phyloP scores from a whole-genome alignment of 2,113 vertebrate species.

The Girardinichthys multiradiatus region DNA sequence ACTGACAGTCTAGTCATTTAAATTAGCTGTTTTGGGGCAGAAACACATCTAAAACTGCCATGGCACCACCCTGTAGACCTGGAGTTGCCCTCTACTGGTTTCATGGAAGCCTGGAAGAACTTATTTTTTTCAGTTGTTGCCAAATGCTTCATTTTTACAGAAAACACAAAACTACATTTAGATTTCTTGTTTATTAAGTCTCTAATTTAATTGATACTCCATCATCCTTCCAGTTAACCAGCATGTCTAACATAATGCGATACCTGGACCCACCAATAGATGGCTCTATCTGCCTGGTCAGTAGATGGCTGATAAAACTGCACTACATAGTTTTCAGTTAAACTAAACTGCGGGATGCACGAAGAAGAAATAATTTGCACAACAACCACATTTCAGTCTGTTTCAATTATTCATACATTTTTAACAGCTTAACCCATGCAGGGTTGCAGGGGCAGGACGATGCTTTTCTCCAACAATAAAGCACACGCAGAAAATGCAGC shows the following conservation, averaged over 20 bases:
- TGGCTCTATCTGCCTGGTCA: neutral
- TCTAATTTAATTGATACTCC: too few species aligned
- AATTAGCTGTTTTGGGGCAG: neutral
- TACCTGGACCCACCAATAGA: neutral
- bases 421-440: too few species aligned
- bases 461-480: too few species aligned
- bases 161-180: neutral
- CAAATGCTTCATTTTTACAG: neutral
- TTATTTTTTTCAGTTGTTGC: neutral
- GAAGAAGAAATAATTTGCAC: too few species aligned
- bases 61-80: too few species aligned
- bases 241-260: neutral
- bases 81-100: too few species aligned
- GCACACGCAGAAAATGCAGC: too few species aligned
- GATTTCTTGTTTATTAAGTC: neutral
- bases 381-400: too few species aligned
- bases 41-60: neutral
- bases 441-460: too few species aligned
- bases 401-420: too few species aligned
- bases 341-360: neutral
- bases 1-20: too few species aligned
- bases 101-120: too few species aligned
- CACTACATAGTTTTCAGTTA: neutral
- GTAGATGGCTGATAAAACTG: neutral
- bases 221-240: neutral